Evolutionary conservation across 2,113 vertebrate species (phyloP).

Genomic region (Nannobrachium achirus): DNA sequence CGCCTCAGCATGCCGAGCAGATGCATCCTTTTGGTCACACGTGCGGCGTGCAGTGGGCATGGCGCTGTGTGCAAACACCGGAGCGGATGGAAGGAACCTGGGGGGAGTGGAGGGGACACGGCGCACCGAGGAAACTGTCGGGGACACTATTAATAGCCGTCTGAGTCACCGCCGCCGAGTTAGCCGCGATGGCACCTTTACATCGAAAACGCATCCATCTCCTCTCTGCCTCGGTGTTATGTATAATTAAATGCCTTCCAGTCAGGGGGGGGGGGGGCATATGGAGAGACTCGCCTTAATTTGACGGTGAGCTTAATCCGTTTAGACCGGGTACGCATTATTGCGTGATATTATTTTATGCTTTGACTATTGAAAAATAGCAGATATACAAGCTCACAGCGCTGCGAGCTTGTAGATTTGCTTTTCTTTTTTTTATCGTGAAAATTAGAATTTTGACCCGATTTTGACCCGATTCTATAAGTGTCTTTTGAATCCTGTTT

Average conservation of each 20-base stretch:
- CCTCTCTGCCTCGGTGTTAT: slow-evolving; percentile 28
- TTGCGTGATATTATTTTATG: too few species aligned
- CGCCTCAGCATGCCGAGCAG: neutral
- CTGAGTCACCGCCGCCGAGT: slow-evolving; percentile 39
- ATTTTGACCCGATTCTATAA: too few species aligned
- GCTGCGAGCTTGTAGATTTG: too few species aligned
- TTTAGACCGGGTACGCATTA: too few species aligned
- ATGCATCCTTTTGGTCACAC: neutral
- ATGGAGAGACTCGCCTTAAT: slow-evolving; percentile 6
- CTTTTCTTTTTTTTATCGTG: too few species aligned
- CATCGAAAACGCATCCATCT: slow-evolving; percentile 25
- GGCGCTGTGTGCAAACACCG: neutral
- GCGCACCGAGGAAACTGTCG: slow-evolving; percentile 12
- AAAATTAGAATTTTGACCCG: too few species aligned
- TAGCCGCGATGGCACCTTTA: slow-evolving; percentile 1
- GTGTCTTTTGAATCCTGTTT: too few species aligned
- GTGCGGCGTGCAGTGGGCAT: slow-evolving; percentile 4
- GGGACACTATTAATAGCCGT: slow-evolving; percentile 43
- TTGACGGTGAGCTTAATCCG: neutral
- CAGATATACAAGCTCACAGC: too few species aligned
- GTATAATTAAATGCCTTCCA: slow-evolving; percentile 25
- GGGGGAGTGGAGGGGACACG: neutral
- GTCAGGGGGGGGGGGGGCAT: neutral
- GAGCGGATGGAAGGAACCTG: neutral
- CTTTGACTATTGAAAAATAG: too few species aligned